A percentile compares a stretch with the other conserved stretches of the same genome.
These are phyloP conservation scores for Bradypodion pumilum DNA, from an alignment of 2,797 vertebrate species.

Conservation along the genomic window DNA sequence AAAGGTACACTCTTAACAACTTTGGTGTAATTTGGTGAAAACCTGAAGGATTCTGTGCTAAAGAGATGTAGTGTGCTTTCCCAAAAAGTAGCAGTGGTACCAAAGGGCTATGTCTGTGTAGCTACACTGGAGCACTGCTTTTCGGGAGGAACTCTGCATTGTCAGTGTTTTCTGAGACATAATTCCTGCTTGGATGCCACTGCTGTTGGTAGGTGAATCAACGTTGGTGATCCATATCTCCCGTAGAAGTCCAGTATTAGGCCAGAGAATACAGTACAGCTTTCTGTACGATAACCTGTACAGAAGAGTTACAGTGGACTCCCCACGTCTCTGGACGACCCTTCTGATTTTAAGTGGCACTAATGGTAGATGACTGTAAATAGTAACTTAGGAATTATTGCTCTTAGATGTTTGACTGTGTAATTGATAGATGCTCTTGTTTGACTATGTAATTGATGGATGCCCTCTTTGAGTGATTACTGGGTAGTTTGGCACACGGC, in stretches of 20 bases:
- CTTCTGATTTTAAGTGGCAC: not conserved
- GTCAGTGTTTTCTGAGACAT: not conserved
- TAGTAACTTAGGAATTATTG: slow-evolving; percentile 26
- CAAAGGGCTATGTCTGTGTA: too few relatives aligned
- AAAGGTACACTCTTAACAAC: too few relatives aligned
- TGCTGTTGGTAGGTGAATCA: too few relatives aligned
- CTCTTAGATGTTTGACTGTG: slow-evolving; percentile 43
- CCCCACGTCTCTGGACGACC: accelerated
- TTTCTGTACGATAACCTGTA: not conserved
- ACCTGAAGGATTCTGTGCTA: too few relatives aligned
- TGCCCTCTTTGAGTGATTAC: slow-evolving; percentile 47
- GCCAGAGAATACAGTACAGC: not conserved
- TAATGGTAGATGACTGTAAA: not conserved
- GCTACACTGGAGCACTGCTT: too few relatives aligned
- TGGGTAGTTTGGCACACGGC: slow-evolving; percentile 35
- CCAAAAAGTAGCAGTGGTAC: too few relatives aligned
- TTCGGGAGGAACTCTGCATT: too few relatives aligned
- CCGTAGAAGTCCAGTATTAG: not conserved
- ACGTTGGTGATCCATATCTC: not conserved
- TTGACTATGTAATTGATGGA: slow-evolving; percentile 38
- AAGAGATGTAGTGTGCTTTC: too few relatives aligned
- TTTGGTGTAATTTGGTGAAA: too few relatives aligned
- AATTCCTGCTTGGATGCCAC: not conserved
- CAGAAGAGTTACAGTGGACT: not conserved
- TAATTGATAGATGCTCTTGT: slow-evolving; percentile 39